Base-by-base conservation (phyloP, 2,888 invertebrate species). In the Plebejus argus region DNA sequence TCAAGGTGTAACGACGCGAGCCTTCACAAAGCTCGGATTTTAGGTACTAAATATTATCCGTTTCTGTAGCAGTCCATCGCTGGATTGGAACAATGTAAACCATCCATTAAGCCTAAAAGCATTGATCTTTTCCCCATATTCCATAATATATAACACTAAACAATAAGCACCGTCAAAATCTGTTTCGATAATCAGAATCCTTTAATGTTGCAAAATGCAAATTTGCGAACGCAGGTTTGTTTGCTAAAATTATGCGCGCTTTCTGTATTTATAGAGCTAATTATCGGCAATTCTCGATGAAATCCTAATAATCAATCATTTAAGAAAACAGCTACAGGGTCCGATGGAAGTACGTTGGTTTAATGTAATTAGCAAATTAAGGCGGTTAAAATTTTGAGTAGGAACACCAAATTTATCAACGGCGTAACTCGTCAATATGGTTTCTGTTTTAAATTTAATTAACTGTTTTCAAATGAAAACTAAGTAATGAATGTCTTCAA, bases 221-320 rank as follows among this genome's bases (percentile, higher is more conserved):
- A 66, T 66, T 66, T 33, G 28, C 28, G 7, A 66, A 66, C 33
- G 28, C 66, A 66, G 66, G 15, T 66, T 66, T 28, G 66, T 66
- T 61, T 28, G 61, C 28, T 33, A 66, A 66, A 66, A 66, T 66
- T 66, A 28, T 66, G 66, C 28, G 15, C 33, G 66, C 28, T 66
- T 28, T 66, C 66, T 10, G 66, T 66, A 66, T 33, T 66, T 33
- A 28, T 66, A 33, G 28, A 66, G 66, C 28, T 66, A 66, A 66
- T 66, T 66, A 66, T 66, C 15, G 28, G 18, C 66, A 66, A 66
- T 66, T 66, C 66, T 28, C 28, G 66, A 66, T 66, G 28, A 28
- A 66, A 28, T 66, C 18, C 66, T 66, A 66, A 15, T 66, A 66
- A 66, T 66, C 28, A 18, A 66, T 66, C 66, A 66, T 66, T 66